Conservation (phyloP, 2,888 invertebrate species). For the Lasius platythorax region DNA sequence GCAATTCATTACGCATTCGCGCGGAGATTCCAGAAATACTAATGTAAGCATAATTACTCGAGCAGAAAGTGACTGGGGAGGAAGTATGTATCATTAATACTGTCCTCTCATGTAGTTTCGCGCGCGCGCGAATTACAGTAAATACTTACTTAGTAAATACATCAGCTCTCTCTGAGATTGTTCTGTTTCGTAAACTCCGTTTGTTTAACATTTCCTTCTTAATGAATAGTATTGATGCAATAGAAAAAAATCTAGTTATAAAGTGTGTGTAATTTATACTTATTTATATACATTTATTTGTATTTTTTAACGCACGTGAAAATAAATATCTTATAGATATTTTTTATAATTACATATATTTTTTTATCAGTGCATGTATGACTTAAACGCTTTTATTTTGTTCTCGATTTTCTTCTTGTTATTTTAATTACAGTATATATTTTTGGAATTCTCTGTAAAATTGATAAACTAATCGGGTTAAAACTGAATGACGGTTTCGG, state of each 20-base stretch:
- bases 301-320: background rate
- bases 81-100: constrained; percentile 33
- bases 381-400: background rate
- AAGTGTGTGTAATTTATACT: background rate
- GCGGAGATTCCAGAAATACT: constrained; percentile 33
- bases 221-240: background rate
- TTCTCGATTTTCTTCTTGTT: background rate
- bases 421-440: background rate
- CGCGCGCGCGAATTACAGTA: constrained; percentile 15
- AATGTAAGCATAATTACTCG: constrained; percentile 36
- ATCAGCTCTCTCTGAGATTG: background rate
- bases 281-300: background rate
- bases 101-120: constrained; percentile 15
- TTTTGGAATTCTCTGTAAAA: constrained; percentile 8
- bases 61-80: background rate
- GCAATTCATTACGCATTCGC: constrained; percentile 37
- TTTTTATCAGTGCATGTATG: background rate
- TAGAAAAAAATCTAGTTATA: background rate
- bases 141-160: constrained; percentile 14
- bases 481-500: constrained; percentile 7
- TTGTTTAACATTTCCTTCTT: background rate
- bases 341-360: background rate
- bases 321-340: background rate
- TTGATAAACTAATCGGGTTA: background rate
- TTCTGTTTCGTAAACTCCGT: background rate